These are phyloP conservation scores for Leptopilina clavipes DNA, from an alignment of 1,140 invertebrate genomes.

Conservation along the genomic window DNA sequence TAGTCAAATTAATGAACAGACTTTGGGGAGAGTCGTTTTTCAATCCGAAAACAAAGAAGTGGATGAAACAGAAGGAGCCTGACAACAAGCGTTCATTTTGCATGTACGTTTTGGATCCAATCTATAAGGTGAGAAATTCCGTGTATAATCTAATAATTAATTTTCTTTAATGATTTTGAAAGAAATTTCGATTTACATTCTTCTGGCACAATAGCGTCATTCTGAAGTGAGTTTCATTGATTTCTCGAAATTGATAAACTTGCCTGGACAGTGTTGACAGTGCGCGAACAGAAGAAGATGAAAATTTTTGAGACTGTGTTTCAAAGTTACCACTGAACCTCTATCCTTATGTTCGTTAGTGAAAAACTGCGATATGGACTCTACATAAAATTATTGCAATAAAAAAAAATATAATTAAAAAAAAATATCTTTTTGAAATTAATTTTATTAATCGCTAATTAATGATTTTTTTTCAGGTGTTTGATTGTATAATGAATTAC, in stretches of 20 bases:
- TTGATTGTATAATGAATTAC: conserved; percentile 98
- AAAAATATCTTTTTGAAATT: too few relatives aligned
- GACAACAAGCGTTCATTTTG: conserved; percentile 98
- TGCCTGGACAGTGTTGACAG: conserved; percentile 70
- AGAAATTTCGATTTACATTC: conserved; percentile 40
- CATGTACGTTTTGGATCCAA: conserved; percentile 98
- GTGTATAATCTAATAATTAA: conserved; percentile 35
- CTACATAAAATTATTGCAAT: conserved; percentile 47
- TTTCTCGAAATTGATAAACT: conserved; percentile 48
- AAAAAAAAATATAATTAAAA: not conserved
- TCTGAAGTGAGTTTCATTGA: conserved; percentile 63
- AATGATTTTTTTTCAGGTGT: conserved; percentile 78
- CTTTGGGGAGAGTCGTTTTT: conserved; percentile 99
- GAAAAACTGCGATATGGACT: conserved; percentile 74
- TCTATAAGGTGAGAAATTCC: conserved; percentile 88
- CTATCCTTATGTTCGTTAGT: conserved; percentile 80
- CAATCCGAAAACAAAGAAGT: conserved; percentile 98
- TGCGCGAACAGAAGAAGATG: conserved; percentile 73
- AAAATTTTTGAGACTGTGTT: conserved; percentile 57
- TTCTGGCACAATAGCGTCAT: conserved; percentile 74
- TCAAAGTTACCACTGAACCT: conserved; percentile 78
- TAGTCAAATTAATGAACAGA: conserved; percentile 97
- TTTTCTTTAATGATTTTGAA: not conserved
- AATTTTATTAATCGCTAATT: not conserved
- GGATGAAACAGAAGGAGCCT: conserved; percentile 92